Evolutionary conservation across 2,797 vertebrate genomes (phyloP).

Genomic region (Melopsittacus undulatus): DNA sequence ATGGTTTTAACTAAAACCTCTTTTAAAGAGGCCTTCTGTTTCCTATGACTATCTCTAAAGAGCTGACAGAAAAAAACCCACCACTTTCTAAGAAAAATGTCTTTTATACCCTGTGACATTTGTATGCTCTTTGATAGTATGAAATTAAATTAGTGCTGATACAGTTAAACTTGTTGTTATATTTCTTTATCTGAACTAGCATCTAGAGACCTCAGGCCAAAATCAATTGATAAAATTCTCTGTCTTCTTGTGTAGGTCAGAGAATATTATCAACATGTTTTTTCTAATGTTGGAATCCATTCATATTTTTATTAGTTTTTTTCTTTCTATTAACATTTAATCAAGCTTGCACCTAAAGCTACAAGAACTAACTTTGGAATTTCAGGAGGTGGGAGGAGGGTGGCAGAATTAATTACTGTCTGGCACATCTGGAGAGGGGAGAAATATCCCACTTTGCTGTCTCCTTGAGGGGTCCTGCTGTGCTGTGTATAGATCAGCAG

Average conservation of each 20-base stretch:
- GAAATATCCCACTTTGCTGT: not conserved
- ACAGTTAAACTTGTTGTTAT: not conserved
- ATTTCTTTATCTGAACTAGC: not conserved
- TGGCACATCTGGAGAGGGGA: not conserved
- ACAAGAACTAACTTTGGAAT: not conserved
- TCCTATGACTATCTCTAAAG: not conserved
- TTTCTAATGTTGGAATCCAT: not conserved
- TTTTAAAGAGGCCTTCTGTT: not conserved
- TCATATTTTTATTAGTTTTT: not conserved
- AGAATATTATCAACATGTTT: not conserved
- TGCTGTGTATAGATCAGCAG: not conserved
- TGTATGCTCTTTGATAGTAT: not conserved
- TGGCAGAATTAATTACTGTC: not conserved
- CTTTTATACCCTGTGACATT: not conserved
- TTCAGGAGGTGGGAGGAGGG: fast-evolving
- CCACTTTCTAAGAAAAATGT: not conserved
- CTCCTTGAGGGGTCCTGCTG: not conserved
- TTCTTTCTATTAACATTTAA: not conserved
- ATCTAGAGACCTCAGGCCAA: not conserved
- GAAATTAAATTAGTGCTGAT: not conserved
- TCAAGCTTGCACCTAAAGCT: not conserved
- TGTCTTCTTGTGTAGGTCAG: not conserved
- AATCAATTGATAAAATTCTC: not conserved
- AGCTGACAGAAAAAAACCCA: not conserved
- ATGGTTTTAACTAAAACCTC: not conserved